Conservation (phyloP, 2,797 vertebrate genomes). For the Microchirus variegatus region DNA sequence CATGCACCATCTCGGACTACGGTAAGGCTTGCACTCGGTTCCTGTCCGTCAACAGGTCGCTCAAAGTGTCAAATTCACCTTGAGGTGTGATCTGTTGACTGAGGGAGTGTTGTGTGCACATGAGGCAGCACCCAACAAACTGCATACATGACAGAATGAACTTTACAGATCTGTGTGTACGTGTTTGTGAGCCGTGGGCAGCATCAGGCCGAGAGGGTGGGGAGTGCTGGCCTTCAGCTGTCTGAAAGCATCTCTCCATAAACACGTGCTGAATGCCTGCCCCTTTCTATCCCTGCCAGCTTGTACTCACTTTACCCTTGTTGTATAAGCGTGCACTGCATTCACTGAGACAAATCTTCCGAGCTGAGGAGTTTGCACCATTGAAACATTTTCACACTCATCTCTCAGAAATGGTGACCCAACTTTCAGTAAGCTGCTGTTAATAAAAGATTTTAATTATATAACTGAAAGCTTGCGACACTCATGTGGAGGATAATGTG, state of each 20-base stretch:
- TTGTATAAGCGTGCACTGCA: constrained; percentile 71
- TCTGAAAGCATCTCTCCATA: constrained; percentile 71
- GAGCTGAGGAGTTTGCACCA: constrained; percentile 35
- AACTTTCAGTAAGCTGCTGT: constrained; percentile 2
- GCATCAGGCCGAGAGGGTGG: constrained; percentile 55
- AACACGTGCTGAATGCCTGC: constrained; percentile 67
- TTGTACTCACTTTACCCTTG: constrained; percentile 72
- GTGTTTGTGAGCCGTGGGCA: constrained; percentile 29
- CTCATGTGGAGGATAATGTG: too few relatives aligned
- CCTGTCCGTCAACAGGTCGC: constrained; percentile 2
- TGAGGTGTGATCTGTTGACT: constrained; percentile 32
- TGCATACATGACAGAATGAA: constrained; percentile 40
- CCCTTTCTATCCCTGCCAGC: constrained; percentile 57
- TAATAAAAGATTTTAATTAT: too few relatives aligned
- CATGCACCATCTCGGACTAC: constrained; percentile 93
- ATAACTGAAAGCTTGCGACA: too few relatives aligned
- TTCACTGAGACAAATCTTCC: constrained; percentile 51
- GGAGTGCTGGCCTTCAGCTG: constrained; percentile 69
- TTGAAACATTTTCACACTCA: constrained; percentile 40
- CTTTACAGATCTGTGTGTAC: constrained; percentile 26
- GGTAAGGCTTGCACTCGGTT: constrained; percentile 74
- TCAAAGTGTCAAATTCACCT: constrained; percentile 30
- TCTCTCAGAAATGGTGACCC: constrained; percentile 25
- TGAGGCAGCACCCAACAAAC: constrained; percentile 24
- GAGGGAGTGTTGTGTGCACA: constrained; percentile 26